A percentile compares a stretch with the other conserved stretches of the same genome.
These are phyloP conservation scores for Hipposideros larvatus DNA, from an alignment of 2,797 vertebrate genomes.

Conservation along the genomic window DNA sequence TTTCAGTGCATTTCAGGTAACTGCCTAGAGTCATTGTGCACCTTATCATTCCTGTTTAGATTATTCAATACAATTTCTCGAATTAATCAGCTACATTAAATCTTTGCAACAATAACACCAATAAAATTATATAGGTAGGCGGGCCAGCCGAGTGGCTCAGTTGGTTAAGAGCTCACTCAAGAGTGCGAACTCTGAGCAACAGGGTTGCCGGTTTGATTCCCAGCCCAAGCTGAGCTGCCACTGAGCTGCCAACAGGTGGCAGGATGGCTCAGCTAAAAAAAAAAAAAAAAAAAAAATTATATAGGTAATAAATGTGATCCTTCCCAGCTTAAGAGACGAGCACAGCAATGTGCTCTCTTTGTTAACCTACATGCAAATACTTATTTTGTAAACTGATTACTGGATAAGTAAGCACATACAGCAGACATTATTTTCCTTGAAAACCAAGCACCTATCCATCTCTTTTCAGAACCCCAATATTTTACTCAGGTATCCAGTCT, in stretches of 20 bases:
- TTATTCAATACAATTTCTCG: slow-evolving; percentile 39
- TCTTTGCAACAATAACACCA: slow-evolving; percentile 27
- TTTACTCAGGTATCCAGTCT: background rate
- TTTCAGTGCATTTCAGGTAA: slow-evolving; percentile 41
- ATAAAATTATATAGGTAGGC: background rate
- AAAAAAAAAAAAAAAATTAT: too few species aligned
- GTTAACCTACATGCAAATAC: background rate
- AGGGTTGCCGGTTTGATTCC: too few species aligned
- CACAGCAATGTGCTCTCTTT: slow-evolving; percentile 57
- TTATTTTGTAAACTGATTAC: background rate
- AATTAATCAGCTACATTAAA: slow-evolving; percentile 3
- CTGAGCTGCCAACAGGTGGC: too few species aligned
- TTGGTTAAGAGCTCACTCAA: too few species aligned
- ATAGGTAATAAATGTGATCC: slow-evolving; percentile 41
- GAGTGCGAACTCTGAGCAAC: too few species aligned
- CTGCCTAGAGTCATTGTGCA: background rate
- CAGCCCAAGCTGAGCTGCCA: too few species aligned
- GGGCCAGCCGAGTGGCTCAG: too few species aligned
- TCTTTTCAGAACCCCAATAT: background rate
- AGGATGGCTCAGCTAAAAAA: too few species aligned
- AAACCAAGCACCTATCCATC: background rate
- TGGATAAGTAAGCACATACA: background rate
- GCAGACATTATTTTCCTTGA: background rate
- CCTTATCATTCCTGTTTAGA: slow-evolving; percentile 2
- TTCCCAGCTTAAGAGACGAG: slow-evolving; percentile 22